Percentiles rank a stretch among this genome's conserved stretches.
phyloP scores from a whole-genome alignment of 2,888 invertebrate species.

The Conistra vaccinii region DNA sequence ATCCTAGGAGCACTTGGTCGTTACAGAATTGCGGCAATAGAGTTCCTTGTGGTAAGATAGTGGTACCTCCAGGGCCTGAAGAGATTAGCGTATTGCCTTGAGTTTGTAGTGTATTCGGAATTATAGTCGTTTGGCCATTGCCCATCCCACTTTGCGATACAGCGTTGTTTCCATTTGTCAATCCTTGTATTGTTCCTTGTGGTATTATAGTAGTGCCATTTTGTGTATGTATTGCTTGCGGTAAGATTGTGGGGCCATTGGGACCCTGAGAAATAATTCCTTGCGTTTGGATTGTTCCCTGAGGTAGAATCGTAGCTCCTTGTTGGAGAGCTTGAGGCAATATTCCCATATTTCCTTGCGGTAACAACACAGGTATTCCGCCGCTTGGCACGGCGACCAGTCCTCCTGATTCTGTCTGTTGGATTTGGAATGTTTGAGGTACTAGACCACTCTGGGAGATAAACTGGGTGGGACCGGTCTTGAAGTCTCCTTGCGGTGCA shows the following conservation, averaged over 20 bases:
- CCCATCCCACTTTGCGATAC: slow-evolving; percentile 88
- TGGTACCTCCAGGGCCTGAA: slow-evolving; percentile 90
- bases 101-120: slow-evolving; percentile 87
- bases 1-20: slow-evolving; percentile 92
- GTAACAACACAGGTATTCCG: slow-evolving; percentile 90
- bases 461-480: slow-evolving; percentile 90
- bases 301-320: slow-evolving; percentile 90
- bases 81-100: slow-evolving; percentile 90
- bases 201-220: slow-evolving; percentile 92
- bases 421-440: slow-evolving; percentile 91
- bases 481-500: slow-evolving; percentile 91
- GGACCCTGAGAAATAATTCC: slow-evolving; percentile 89
- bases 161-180: slow-evolving; percentile 83
- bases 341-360: slow-evolving; percentile 89
- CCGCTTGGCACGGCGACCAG: slow-evolving; percentile 91
- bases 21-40: slow-evolving; percentile 89
- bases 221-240: slow-evolving; percentile 90
- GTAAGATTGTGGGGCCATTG: slow-evolving; percentile 91
- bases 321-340: slow-evolving; percentile 89
- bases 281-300: slow-evolving; percentile 89
- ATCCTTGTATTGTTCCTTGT: slow-evolving; percentile 89
- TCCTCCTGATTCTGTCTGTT: slow-evolving; percentile 91
- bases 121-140: slow-evolving; percentile 88
- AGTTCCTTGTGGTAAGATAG: slow-evolving; percentile 92
- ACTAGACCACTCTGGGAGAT: slow-evolving; percentile 89